Percentiles rank a stretch among this genome's conserved stretches.
Evolutionary conservation across 2,113 vertebrate species (phyloP).

Genomic region (Pachycephala philippinensis): DNA sequence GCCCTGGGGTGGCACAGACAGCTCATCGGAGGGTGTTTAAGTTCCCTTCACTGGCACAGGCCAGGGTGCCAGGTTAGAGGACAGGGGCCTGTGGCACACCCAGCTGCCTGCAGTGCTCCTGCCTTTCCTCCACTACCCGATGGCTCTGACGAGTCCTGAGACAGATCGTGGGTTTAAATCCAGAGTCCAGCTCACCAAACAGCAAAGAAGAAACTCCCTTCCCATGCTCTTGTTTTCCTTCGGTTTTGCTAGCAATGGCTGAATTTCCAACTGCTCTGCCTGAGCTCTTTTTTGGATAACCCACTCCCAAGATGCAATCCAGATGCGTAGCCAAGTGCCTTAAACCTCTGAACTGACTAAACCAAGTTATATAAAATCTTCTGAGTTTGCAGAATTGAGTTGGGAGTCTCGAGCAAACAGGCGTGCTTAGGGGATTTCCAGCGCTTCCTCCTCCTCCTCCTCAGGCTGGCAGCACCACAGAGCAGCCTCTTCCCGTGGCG

Average conservation of each 20-base stretch:
- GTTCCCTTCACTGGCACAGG: neutral
- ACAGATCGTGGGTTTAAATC: neutral
- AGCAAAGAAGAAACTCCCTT: neutral
- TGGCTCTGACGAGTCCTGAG: neutral
- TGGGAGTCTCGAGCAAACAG: slow-evolving; percentile 32
- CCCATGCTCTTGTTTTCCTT: neutral
- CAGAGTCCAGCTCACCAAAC: neutral
- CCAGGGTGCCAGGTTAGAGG: rapidly evolving
- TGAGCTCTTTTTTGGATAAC: slow-evolving; percentile 2
- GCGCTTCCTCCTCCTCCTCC: slow-evolving; percentile 27
- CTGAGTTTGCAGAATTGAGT: slow-evolving; percentile 42
- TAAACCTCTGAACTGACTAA: slow-evolving; percentile 35
- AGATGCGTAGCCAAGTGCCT: slow-evolving; percentile 41
- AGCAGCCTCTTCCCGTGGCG: slow-evolving; percentile 28
- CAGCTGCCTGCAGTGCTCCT: neutral
- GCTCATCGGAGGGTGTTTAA: neutral
- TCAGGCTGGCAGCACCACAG: slow-evolving; percentile 39
- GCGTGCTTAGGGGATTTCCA: slow-evolving; percentile 59
- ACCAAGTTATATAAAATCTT: slow-evolving; percentile 43
- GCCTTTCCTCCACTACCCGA: neutral
- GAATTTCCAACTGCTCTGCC: neutral
- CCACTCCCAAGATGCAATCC: slow-evolving; percentile 29
- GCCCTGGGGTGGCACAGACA: neutral
- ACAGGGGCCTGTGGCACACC: neutral
- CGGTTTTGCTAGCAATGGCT: neutral